Evolutionary conservation across 2,113 vertebrate species (phyloP).

Genomic region (Lepus americanus): DNA sequence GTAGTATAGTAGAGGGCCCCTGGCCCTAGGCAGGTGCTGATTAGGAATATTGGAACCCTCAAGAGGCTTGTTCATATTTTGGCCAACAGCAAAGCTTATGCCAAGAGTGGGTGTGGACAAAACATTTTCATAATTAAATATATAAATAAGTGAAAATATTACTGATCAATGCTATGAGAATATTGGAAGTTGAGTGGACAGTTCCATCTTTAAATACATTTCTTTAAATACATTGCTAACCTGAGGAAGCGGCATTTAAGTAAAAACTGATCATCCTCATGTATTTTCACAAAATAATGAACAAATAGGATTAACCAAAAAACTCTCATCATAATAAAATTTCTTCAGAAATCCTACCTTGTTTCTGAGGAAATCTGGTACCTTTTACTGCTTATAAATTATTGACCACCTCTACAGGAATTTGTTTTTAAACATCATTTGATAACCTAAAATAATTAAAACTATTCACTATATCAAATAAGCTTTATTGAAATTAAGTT

Average conservation of each 20-base stretch:
- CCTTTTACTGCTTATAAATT: not conserved
- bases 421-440: not conserved
- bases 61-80: not conserved
- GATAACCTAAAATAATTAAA: not conserved
- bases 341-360: not conserved
- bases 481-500: slow-evolving; percentile 31
- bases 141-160: not conserved
- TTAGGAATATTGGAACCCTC: not conserved
- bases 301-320: not conserved
- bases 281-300: slow-evolving; percentile 7
- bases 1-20: not conserved
- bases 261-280: not conserved
- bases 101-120: not conserved
- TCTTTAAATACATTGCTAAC: not conserved
- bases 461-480: slow-evolving; percentile 14
- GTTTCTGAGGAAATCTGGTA: slow-evolving; percentile 50
- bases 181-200: not conserved
- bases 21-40: not conserved
- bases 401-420: not conserved
- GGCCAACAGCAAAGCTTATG: not conserved
- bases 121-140: not conserved
- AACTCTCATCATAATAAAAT: not conserved
- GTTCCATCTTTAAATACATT: not conserved
- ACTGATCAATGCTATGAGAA: not conserved
- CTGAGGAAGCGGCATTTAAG: not conserved